Conservation (phyloP, 2,797 vertebrate species). For the Amblyraja radiata region DNA sequence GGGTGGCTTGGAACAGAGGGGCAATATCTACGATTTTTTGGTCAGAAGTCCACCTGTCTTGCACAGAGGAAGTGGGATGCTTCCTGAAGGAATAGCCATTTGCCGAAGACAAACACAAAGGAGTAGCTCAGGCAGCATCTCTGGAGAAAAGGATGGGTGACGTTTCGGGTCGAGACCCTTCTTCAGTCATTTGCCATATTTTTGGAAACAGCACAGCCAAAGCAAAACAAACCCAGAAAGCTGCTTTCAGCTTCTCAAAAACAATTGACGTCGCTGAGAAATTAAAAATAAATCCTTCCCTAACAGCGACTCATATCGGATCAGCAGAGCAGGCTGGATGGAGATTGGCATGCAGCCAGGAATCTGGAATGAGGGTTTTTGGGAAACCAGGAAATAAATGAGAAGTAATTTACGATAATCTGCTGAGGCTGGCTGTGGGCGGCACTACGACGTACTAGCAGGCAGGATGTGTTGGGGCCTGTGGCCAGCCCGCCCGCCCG, state of each 20-base stretch:
- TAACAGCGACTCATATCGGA: not conserved
- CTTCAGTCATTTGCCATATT: not conserved
- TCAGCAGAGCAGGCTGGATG: not conserved
- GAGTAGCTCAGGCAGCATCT: too few species aligned
- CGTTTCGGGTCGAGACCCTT: too few species aligned
- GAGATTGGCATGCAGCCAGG: not conserved
- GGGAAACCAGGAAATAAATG: not conserved
- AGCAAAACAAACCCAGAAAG: too few species aligned
- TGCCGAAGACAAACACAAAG: not conserved
- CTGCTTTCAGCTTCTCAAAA: not conserved
- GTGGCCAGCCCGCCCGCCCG: not conserved
- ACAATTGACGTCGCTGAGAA: not conserved
- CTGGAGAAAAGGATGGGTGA: not conserved
- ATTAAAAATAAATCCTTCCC: not conserved
- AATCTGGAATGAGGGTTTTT: not conserved
- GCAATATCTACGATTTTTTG: too few species aligned
- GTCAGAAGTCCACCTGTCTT: not conserved
- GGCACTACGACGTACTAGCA: not conserved
- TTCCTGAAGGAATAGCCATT: not conserved
- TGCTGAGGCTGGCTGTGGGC: not conserved
- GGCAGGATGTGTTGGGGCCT: constrained; percentile 19
- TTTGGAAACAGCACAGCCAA: not conserved
- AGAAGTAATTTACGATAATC: constrained; percentile 29
- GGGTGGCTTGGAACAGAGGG: too few species aligned
- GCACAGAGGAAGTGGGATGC: not conserved